phyloP scores from a whole-genome alignment of 64 coral and sea anemone species.

The Trachythela sp. region DNA sequence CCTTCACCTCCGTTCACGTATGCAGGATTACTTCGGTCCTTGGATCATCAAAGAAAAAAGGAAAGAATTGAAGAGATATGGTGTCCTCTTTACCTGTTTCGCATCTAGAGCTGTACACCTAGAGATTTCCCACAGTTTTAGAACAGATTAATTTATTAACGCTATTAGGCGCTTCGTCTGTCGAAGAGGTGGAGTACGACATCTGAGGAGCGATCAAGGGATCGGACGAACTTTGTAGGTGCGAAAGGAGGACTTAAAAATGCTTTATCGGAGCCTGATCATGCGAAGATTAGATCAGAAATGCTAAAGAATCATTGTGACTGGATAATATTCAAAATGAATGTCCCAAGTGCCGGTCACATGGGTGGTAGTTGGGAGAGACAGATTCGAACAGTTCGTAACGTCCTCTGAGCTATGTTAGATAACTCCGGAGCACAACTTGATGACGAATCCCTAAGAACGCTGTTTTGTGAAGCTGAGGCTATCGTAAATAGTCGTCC shows the following conservation, averaged over 20 bases:
- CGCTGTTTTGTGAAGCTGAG: not conserved
- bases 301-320: not conserved
- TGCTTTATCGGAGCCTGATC: not conserved
- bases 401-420: not conserved
- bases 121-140: not conserved
- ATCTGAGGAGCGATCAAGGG: not conserved
- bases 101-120: not conserved
- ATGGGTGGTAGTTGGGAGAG: not conserved
- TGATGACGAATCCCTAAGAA: not conserved
- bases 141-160: not conserved
- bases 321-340: not conserved
- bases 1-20: not conserved
- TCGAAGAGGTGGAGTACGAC: not conserved
- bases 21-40: not conserved
- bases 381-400: not conserved
- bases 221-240: not conserved
- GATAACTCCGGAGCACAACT: not conserved
- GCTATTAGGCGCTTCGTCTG: not conserved
- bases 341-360: not conserved
- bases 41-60: not conserved
- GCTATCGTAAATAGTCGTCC: not conserved
- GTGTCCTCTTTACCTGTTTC: not conserved
- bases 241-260: not conserved
- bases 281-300: not conserved
- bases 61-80: not conserved